A percentile compares a stretch with the other conserved stretches of the same genome.
Conservation (phyloP, 2,797 vertebrate genomes). For the Lophotriccus pileatus region DNA sequence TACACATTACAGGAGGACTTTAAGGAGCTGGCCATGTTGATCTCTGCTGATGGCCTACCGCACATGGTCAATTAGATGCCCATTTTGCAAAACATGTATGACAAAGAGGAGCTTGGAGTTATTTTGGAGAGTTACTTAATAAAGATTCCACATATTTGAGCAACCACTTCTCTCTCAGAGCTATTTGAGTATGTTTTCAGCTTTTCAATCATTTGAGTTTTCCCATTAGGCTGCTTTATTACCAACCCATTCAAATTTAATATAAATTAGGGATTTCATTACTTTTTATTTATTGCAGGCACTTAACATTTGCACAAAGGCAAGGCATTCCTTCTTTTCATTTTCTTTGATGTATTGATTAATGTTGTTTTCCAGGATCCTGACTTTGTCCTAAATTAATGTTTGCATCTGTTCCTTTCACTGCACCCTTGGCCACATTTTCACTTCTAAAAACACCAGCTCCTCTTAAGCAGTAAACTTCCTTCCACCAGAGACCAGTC, state of each 20-base stretch:
- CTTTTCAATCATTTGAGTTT: constrained; percentile 18
- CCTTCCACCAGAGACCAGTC: neutral
- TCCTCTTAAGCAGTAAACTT: neutral
- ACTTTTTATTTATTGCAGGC: constrained; percentile 29
- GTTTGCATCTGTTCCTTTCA: neutral
- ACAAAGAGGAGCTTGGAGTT: neutral
- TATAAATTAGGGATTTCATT: constrained; percentile 33
- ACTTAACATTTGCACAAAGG: constrained; percentile 34
- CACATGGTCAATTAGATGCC: neutral
- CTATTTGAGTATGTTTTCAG: neutral
- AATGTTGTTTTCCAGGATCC: neutral
- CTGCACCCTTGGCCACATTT: neutral
- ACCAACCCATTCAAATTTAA: constrained; percentile 17
- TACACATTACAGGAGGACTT: neutral
- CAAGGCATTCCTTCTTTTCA: neutral
- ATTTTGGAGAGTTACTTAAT: neutral
- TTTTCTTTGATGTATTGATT: neutral
- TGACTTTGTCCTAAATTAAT: neutral
- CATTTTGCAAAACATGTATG: neutral
- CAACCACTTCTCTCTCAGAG: neutral
- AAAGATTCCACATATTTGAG: neutral
- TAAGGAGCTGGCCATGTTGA: neutral
- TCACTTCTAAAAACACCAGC: neutral
- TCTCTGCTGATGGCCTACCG: neutral
- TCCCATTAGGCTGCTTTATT: constrained; percentile 26